Evolutionary conservation across 2,888 invertebrate species (phyloP), one percentile per base, ranked within the genome.

Genomic region (Watsonalla binaria): DNA sequence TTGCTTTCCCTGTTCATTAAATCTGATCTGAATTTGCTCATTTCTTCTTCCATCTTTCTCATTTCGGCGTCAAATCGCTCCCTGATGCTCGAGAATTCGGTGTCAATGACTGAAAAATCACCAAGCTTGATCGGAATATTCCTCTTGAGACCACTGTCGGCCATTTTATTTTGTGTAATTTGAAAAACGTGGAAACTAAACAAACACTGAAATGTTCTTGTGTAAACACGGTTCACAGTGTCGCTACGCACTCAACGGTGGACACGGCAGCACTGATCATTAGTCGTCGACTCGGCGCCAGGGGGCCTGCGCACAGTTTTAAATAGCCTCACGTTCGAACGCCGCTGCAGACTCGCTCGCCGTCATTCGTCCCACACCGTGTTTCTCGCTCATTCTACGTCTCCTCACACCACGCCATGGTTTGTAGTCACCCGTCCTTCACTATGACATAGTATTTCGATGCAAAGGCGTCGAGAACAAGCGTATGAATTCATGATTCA

Each of bases 41-140:
- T 98, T 92, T 98, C 98, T 78, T 98, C 98, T 92, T 99, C 98
- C 97, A 99, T 98, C 92, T 98, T 97, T 77, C 96, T 93, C 98
- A 99, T 98, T 93, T 99, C 98, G 63, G 96, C 95, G 88, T 98
- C 98, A 88, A 98, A 98, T 70, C 97, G 93, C 86, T 98, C 98
- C 78, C 98, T 94, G 84, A 99, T 98, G 91, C 96, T 97, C 80
- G 96, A 96, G 92, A 98, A 98, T 92, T 98, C 98, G 68, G 96
- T 96, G 90, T 98, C 98, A 92, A 98, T 96, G 83, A 98, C 96
- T 92, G 96, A 97, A 92, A 97, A 97, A 89, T 98, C 97, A 72
- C 97, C 96, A 87, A 97, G 93, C 92, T 96, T 96, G 91, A 98
- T 97, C 77, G 98, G 98, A 92, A 97, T 97, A 92, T 96, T 95